These are phyloP conservation scores for Dromococcyx pavoninus DNA, from an alignment of 2,797 vertebrate genomes.

Conservation along the genomic window DNA sequence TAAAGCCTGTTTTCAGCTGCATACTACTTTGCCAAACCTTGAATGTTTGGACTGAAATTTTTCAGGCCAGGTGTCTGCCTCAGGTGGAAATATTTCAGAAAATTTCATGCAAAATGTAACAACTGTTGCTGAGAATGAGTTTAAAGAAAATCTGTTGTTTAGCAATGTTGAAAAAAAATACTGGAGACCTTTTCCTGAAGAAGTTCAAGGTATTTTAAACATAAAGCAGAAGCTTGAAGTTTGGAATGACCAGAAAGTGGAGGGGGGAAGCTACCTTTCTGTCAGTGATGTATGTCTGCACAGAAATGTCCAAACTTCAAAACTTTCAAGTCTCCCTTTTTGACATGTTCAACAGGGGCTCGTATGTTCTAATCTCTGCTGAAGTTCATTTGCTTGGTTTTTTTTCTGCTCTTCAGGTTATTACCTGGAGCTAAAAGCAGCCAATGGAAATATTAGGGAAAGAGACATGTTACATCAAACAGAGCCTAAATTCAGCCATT, in stretches of 20 bases:
- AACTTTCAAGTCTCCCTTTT: background rate
- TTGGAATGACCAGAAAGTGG: background rate
- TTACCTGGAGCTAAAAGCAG: background rate
- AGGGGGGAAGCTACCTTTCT: background rate
- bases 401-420: background rate
- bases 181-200: background rate
- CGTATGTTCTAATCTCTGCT: background rate
- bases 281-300: background rate
- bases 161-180: constrained; percentile 36
- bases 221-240: background rate
- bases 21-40: constrained; percentile 43
- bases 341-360: background rate
- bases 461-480: background rate
- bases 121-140: constrained; percentile 56
- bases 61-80: constrained; percentile 62
- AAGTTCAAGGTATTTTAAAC: background rate
- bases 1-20: constrained; percentile 44
- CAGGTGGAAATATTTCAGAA: constrained; percentile 51
- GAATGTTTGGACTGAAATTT: constrained; percentile 55
- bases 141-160: constrained; percentile 47
- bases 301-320: background rate
- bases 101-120: constrained; percentile 50
- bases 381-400: background rate
- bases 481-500: background rate
- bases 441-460: background rate